Evolutionary conservation across 2,888 invertebrate species (phyloP).

Genomic region (Eledone cirrhosa): DNA sequence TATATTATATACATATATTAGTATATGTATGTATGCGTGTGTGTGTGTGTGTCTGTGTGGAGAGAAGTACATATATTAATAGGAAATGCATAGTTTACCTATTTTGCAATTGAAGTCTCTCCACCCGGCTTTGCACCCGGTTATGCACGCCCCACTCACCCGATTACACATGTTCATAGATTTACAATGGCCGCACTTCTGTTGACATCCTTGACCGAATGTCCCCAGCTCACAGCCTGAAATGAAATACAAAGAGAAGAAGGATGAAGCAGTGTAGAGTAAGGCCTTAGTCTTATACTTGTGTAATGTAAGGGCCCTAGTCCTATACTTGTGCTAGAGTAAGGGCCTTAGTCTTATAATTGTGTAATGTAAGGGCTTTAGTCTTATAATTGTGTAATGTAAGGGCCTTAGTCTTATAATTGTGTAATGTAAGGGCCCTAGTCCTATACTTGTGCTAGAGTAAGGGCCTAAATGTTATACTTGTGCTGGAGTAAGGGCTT

Average conservation of each 20-base stretch:
- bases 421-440: no score
- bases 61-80: no score
- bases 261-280: not conserved
- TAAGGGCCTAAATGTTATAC: no score
- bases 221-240: constrained; percentile 47
- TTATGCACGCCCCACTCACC: constrained; percentile 50
- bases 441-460: no score
- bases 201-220: constrained; percentile 49
- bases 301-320: no score
- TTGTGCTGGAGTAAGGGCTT: no score
- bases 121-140: constrained; percentile 51
- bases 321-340: no score
- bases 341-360: no score
- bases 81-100: constrained; percentile 35
- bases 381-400: no score
- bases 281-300: no score
- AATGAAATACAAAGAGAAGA: not conserved
- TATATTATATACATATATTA: not conserved
- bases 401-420: no score
- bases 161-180: constrained; percentile 45
- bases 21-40: not conserved
- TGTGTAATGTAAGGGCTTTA: no score
- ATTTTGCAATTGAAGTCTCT: constrained; percentile 41
- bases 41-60: not conserved
- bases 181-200: constrained; percentile 49